A percentile compares a stretch with the other conserved stretches of the same genome.
Evolutionary conservation across 1,140 invertebrate genomes (phyloP).

Genomic region (Tigriopus japonicus): DNA sequence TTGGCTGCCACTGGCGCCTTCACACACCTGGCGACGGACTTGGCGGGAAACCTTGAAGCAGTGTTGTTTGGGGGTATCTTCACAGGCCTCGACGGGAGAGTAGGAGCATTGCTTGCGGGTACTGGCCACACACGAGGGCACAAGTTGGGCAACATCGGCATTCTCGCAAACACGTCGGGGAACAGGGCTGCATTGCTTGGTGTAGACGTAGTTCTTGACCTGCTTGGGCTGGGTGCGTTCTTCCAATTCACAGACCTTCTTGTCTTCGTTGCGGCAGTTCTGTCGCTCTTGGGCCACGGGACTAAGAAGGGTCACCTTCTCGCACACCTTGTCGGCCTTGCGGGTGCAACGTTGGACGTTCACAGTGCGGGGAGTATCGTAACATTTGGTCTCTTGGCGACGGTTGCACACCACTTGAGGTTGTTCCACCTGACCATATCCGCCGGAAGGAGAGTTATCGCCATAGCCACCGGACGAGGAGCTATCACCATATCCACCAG

Average conservation of each 20-base stretch:
- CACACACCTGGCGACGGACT: neutral
- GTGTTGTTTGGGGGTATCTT: neutral
- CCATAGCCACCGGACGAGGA: neutral
- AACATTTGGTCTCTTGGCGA: neutral
- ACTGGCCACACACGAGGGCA: neutral
- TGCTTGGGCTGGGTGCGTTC: neutral
- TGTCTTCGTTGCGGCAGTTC: slow-evolving; percentile 1
- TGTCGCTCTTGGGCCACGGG: neutral
- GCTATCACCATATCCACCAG: neutral
- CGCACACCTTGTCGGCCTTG: neutral
- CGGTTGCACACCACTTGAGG: neutral
- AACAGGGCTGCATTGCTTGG: neutral
- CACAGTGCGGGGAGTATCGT: neutral
- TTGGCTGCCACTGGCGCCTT: neutral
- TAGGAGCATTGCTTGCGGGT: neutral
- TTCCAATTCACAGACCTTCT: neutral
- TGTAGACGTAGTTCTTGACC: slow-evolving; percentile 1
- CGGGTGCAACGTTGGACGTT: neutral
- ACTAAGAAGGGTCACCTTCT: neutral
- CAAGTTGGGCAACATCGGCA: neutral
- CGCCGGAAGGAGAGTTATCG: neutral
- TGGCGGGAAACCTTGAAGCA: neutral
- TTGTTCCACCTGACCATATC: neutral
- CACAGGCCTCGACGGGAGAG: neutral
- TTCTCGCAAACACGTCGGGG: neutral